phyloP scores from a whole-genome alignment of 2,113 vertebrate genomes.

The Melanostigma gelatinosum region DNA sequence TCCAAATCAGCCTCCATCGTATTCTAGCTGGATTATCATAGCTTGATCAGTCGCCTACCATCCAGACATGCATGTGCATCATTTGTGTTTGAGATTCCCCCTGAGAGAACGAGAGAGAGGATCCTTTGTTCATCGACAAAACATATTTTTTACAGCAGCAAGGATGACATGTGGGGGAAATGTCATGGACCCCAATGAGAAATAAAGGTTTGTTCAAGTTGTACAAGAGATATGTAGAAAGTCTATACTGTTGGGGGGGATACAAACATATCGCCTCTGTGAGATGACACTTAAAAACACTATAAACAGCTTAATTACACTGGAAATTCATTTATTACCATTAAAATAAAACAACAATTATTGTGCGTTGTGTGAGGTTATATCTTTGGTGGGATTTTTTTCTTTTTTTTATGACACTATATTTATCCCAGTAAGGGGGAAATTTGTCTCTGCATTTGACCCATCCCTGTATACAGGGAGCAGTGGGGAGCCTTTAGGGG shows the following conservation, averaged over 20 bases:
- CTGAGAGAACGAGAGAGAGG: conserved; percentile 12
- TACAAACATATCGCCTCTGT: neutral
- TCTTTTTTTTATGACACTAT: too few relatives aligned
- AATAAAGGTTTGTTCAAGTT: neutral
- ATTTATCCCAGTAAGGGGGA: too few relatives aligned
- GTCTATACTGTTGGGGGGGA: neutral
- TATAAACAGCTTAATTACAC: neutral
- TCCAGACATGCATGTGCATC: conserved; percentile 9
- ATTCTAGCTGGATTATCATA: neutral
- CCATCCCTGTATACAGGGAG: too few relatives aligned
- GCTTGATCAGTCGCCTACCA: conserved; percentile 9
- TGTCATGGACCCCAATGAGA: conserved; percentile 4
- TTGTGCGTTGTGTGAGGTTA: neutral
- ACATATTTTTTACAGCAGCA: neutral
- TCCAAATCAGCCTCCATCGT: neutral
- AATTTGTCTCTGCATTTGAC: too few relatives aligned
- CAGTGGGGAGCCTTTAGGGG: too few relatives aligned
- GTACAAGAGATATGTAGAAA: neutral
- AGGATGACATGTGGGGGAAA: neutral
- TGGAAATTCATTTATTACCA: neutral
- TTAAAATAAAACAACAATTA: neutral
- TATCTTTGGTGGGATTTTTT: too few relatives aligned
- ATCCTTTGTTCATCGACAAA: conserved; percentile 13
- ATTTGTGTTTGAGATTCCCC: conserved; percentile 7
- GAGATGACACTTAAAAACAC: neutral